Conservation (phyloP, 2,113 vertebrate genomes). For the Heterotis niloticus region DNA sequence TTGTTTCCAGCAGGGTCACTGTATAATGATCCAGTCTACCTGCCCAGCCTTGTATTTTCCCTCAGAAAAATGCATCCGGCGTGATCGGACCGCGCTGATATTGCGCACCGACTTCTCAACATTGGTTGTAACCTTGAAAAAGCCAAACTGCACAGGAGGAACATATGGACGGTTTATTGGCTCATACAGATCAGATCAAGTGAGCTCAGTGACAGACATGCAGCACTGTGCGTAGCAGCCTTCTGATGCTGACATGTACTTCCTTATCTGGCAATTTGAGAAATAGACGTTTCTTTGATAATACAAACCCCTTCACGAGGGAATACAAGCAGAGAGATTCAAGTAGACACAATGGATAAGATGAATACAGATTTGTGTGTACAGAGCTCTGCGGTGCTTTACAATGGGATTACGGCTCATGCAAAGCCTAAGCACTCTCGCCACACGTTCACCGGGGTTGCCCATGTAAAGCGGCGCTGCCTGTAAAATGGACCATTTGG, state of each 20-base stretch:
- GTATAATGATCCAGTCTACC: too few relatives aligned
- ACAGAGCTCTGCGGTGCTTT: slow-evolving; percentile 1
- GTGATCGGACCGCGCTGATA: too few relatives aligned
- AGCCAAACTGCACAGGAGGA: too few relatives aligned
- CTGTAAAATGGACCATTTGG: slow-evolving; percentile 37
- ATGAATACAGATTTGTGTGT: background rate
- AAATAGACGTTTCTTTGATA: slow-evolving; percentile 23
- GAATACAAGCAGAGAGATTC: background rate
- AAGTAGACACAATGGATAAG: slow-evolving; percentile 8
- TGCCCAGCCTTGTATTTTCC: too few relatives aligned
- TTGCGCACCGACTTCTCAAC: too few relatives aligned
- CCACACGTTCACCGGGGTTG: slow-evolving; percentile 6
- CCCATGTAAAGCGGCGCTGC: slow-evolving; percentile 19
- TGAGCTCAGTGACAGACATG: too few relatives aligned
- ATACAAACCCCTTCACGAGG: slow-evolving; percentile 5
- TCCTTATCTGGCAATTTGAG: slow-evolving; percentile 18
- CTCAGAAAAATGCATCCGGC: too few relatives aligned
- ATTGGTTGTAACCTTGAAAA: too few relatives aligned
- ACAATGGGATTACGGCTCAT: background rate
- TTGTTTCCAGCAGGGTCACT: too few relatives aligned
- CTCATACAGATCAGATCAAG: too few relatives aligned
- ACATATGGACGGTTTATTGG: too few relatives aligned
- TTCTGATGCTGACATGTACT: slow-evolving; percentile 21
- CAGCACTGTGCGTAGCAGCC: background rate
- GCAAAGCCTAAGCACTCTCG: background rate